Conservation (phyloP, 2,797 vertebrate species). For the Pipistrellus nathusii region DNA sequence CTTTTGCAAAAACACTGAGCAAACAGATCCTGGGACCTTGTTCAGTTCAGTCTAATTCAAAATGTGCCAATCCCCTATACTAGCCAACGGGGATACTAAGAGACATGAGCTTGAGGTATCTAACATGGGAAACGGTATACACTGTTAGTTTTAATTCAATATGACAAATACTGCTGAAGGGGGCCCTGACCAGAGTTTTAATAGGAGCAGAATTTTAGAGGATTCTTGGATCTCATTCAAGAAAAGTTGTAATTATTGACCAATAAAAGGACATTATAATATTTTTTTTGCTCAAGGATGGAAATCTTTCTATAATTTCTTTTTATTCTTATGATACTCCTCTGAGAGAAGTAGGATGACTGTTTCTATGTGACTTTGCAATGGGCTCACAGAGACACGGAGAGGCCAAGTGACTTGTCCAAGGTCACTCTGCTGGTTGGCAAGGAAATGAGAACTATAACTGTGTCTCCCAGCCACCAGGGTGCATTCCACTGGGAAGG, state of each 20-base stretch:
- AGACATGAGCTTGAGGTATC: background rate
- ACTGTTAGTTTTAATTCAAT: background rate
- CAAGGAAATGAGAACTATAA: background rate
- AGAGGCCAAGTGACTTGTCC: background rate
- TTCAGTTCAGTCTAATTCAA: background rate
- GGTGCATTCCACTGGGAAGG: background rate
- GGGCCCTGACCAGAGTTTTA: background rate
- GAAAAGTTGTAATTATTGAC: background rate
- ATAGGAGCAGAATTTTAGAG: background rate
- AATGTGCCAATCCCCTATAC: background rate
- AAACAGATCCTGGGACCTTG: background rate
- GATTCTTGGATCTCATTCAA: background rate
- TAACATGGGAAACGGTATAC: background rate
- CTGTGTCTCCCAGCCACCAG: background rate
- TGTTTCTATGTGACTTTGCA: background rate
- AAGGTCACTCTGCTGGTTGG: background rate
- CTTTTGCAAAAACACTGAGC: conserved; percentile 43
- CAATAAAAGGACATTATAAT: background rate
- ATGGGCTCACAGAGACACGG: background rate
- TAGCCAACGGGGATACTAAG: background rate
- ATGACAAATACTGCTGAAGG: background rate
- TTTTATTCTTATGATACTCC: background rate
- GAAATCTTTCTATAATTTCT: background rate
- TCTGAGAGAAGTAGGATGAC: background rate
- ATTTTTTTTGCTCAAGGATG: background rate